phyloP scores from a whole-genome alignment of 2,888 invertebrate genomes.

The Drosophila diplacantha region DNA sequence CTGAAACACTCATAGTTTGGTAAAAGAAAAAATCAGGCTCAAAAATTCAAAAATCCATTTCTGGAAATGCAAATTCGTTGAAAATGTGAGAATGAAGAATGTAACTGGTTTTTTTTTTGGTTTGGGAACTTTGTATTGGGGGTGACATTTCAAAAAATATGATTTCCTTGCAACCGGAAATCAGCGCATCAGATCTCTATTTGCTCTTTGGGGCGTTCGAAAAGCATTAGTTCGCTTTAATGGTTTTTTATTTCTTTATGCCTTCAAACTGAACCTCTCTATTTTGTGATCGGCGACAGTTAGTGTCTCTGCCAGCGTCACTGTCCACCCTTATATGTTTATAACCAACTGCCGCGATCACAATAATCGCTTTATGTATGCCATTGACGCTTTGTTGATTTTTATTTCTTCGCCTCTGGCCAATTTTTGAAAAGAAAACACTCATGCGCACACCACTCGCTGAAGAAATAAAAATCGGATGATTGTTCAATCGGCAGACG shows the following conservation, averaged over 20 bases:
- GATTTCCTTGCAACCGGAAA: constrained; percentile 10
- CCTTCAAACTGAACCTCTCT: neutral
- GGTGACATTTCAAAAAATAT: constrained; percentile 18
- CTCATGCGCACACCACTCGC: neutral
- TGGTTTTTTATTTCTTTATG: neutral
- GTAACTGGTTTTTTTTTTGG: constrained; percentile 15
- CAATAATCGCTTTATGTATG: constrained; percentile 2
- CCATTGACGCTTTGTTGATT: constrained; percentile 6
- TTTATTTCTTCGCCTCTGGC: constrained; percentile 47
- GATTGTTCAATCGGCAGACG: constrained; percentile 58
- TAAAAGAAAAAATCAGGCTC: too few species aligned
- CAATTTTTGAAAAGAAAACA: constrained; percentile 46
- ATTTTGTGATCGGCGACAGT: neutral
- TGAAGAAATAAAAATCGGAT: constrained; percentile 16
- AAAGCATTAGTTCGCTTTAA: neutral
- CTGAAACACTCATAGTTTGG: too few species aligned
- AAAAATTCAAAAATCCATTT: neutral
- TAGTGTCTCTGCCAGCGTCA: too few species aligned
- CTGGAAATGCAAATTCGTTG: constrained; percentile 2
- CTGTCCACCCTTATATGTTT: neutral
- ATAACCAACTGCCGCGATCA: neutral
- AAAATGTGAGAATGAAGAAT: neutral
- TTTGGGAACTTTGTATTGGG: constrained; percentile 1
- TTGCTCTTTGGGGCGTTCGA: neutral
- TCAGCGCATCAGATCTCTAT: neutral